These are phyloP conservation scores for Coptodon rendalli DNA, from an alignment of 2,113 vertebrate species.

Conservation along the genomic window DNA sequence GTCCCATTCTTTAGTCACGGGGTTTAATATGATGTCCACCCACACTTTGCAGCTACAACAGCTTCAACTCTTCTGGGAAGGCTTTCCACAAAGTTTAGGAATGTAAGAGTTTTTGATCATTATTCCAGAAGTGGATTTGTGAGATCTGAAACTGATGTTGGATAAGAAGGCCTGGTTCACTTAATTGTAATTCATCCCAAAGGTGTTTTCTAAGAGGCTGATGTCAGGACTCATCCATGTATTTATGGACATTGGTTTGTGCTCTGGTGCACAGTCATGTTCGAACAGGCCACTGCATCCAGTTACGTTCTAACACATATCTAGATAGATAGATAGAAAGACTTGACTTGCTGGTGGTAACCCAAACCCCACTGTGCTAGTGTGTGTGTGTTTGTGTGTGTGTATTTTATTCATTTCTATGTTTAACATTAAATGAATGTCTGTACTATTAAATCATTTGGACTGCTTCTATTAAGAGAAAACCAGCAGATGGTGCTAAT, in stretches of 20 bases:
- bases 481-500: background rate
- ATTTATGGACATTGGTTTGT: background rate
- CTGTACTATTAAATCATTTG: background rate
- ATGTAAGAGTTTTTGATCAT: background rate
- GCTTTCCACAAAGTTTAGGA: background rate
- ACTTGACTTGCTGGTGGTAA: background rate
- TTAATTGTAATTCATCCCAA: background rate
- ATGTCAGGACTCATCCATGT: background rate
- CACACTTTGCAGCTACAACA: background rate
- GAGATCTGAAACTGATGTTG: accelerated
- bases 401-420: background rate
- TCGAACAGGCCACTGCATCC: background rate
- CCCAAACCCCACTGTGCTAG: background rate
- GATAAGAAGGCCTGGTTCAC: background rate
- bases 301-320: background rate
- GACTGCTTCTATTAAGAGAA: background rate
- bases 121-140: background rate
- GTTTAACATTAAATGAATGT: background rate
- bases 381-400: background rate
- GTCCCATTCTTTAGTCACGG: background rate
- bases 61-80: background rate
- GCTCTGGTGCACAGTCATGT: background rate
- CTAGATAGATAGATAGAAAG: accelerated
- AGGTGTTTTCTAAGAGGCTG: background rate
- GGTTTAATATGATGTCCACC: background rate